Evolutionary conservation across 2,888 invertebrate species (phyloP).

Genomic region (Lycia hirtaria): DNA sequence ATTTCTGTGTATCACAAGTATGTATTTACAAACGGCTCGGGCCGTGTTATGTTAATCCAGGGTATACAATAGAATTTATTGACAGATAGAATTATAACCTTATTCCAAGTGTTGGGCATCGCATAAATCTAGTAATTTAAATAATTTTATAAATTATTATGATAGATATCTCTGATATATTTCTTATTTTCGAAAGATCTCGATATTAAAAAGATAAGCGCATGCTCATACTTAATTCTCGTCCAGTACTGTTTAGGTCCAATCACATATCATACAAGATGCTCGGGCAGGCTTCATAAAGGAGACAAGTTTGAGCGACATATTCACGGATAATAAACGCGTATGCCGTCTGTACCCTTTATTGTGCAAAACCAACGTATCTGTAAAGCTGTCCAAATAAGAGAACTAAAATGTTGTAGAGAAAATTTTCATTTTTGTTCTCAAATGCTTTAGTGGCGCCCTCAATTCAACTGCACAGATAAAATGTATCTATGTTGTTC

Average conservation of each 20-base stretch:
- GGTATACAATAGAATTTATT: too few species aligned
- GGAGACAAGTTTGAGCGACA: constrained; percentile 29
- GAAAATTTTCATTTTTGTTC: background rate
- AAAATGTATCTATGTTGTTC: too few species aligned
- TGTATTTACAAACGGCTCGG: too few species aligned
- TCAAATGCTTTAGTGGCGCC: background rate
- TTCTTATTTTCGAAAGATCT: background rate
- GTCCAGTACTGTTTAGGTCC: background rate
- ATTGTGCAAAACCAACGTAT: constrained; percentile 10
- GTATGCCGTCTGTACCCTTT: constrained; percentile 19
- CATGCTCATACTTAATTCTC: background rate
- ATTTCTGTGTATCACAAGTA: too few species aligned
- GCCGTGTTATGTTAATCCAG: too few species aligned
- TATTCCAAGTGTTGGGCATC: too few species aligned
- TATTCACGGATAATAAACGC: constrained; percentile 31
- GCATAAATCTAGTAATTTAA: too few species aligned
- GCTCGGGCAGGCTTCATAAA: constrained; percentile 22
- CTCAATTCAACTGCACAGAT: background rate
- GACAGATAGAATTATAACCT: too few species aligned
- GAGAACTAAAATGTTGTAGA: background rate
- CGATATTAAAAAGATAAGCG: background rate
- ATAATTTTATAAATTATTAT: too few species aligned
- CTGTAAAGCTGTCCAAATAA: background rate
- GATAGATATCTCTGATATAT: too few species aligned
- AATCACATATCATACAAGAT: constrained; percentile 13